These are phyloP conservation scores for Hirtodrosophila confusa DNA, from an alignment of 2,888 invertebrate species.

Conservation along the genomic window DNA sequence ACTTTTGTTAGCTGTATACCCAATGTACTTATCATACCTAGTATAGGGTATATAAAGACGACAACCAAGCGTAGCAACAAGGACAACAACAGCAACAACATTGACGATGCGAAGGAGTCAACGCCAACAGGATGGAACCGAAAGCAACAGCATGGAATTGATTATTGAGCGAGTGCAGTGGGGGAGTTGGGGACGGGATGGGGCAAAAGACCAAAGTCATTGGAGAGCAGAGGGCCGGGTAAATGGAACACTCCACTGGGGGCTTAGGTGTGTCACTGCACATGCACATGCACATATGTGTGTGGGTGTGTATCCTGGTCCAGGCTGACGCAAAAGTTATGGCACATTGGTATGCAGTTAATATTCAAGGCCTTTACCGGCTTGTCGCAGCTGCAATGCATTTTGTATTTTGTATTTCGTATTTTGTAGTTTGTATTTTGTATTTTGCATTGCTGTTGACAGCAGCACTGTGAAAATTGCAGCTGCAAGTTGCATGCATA, in stretches of 20 bases:
- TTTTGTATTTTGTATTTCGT: conserved; percentile 22
- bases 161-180: conserved; percentile 56
- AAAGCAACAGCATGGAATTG: conserved; percentile 66
- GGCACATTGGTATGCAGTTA: conserved; percentile 60
- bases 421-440: not conserved
- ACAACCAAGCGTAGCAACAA: conserved; percentile 24
- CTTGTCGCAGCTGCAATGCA: conserved; percentile 40
- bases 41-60: conserved; percentile 21
- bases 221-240: not conserved
- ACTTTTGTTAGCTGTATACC: too few species aligned
- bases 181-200: conserved; percentile 1
- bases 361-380: conserved; percentile 59
- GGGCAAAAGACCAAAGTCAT: not conserved
- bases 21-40: not conserved
- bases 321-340: conserved; percentile 50
- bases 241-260: conserved; percentile 32
- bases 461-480: conserved; percentile 41
- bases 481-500: conserved; percentile 60
- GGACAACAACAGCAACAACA: conserved; percentile 13
- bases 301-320: conserved; percentile 1
- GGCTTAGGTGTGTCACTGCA: conserved; percentile 25
- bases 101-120: conserved; percentile 39
- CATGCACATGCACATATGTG: not conserved
- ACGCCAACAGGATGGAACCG: conserved; percentile 56
- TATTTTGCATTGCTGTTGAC: conserved; percentile 31